Evolutionary conservation across 2,113 vertebrate genomes (phyloP).

Genomic region (Pterocles orientalis): DNA sequence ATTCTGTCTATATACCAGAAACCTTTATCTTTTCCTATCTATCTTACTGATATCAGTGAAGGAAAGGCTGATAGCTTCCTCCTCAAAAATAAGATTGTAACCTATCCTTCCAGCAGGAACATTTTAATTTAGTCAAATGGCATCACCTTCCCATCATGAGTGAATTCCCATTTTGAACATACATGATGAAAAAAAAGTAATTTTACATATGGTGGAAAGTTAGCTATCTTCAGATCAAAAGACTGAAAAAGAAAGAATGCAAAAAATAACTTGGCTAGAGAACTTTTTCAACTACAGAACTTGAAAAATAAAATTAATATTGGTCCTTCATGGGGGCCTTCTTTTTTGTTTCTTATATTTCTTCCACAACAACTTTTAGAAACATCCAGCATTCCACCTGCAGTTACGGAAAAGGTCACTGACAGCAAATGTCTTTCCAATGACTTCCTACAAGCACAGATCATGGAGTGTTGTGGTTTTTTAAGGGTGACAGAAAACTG

Average conservation of each 20-base stretch:
- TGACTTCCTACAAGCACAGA: background rate
- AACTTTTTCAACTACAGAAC: background rate
- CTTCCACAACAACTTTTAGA: background rate
- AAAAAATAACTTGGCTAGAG: background rate
- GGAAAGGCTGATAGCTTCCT: background rate
- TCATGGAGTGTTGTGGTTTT: background rate
- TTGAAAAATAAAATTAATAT: background rate
- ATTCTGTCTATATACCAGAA: background rate
- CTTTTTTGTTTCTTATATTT: background rate
- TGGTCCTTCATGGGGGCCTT: background rate
- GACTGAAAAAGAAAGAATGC: background rate
- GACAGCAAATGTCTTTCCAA: background rate
- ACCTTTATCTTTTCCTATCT: background rate
- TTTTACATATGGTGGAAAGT: background rate
- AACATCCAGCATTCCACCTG: background rate
- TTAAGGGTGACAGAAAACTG: background rate
- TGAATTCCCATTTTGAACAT: background rate
- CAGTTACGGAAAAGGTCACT: background rate
- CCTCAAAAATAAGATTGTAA: background rate
- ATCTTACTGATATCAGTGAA: background rate
- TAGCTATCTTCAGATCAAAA: background rate
- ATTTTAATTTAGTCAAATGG: background rate
- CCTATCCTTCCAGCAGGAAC: background rate
- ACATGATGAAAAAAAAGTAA: background rate
- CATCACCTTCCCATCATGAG: background rate